These are phyloP conservation scores for Cyanoderma ruficeps DNA, from an alignment of 2,113 vertebrate genomes.

Conservation along the genomic window DNA sequence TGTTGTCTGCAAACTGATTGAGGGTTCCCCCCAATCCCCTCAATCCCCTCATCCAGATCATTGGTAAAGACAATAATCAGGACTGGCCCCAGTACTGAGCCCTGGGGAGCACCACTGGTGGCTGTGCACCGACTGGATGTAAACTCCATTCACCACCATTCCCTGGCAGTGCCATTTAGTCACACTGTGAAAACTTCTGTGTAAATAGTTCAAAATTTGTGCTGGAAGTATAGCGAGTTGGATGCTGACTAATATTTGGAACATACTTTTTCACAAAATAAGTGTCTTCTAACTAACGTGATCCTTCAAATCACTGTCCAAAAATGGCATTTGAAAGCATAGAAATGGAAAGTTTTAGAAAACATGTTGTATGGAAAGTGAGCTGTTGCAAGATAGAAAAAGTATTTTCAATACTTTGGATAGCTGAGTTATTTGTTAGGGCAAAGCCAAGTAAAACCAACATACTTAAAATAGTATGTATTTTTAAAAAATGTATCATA, in stretches of 20 bases:
- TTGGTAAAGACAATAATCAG: too few species aligned
- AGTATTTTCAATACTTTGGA: background rate
- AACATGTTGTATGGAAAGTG: background rate
- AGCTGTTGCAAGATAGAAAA: background rate
- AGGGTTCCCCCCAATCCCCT: background rate
- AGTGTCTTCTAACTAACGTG: background rate
- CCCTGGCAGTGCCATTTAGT: background rate
- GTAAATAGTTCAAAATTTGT: background rate
- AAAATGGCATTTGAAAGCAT: background rate
- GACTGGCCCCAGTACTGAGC: background rate
- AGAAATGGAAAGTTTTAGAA: background rate
- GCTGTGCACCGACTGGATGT: too few species aligned
- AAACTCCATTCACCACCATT: background rate
- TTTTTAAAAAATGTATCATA: background rate
- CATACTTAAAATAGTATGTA: background rate
- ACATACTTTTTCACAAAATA: background rate
- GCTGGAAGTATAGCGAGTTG: background rate
- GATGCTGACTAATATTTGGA: background rate
- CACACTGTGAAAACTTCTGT: background rate
- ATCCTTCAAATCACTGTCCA: background rate
- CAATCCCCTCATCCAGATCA: rapidly evolving
- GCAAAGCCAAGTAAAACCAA: background rate
- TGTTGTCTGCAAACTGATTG: background rate
- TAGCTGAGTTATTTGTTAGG: background rate
- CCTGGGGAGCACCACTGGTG: background rate